Evolutionary conservation across 2,797 vertebrate species (phyloP), one percentile per base, ranked within the genome.

Genomic region (Mus spretus): DNA sequence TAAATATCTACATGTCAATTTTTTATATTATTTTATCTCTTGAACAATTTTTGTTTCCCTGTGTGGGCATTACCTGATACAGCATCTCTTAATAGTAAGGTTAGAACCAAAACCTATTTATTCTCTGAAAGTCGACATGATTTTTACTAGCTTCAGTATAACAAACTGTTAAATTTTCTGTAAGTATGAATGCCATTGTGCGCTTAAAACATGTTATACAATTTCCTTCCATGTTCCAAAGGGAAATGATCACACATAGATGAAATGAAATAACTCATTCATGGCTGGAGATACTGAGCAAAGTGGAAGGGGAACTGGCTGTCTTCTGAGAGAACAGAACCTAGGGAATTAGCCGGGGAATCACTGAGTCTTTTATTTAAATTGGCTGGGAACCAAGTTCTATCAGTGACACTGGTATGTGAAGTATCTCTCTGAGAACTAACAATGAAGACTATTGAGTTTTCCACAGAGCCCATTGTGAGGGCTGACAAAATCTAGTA

Each of bases 261-360:
- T 85, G 37, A 92, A 75, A 75, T 92, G 44, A 96, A 95, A 94
- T 77, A 72, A 95, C 26, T 50, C 63, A 91, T 63, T 78, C 90
- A 55, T 57, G 59, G 34, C 77, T 88, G 17, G n/a, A 75, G 2
- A 7, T n/a, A 20, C 3, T 85, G 72, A 67, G 80, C 37, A 78
- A 37, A 89, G 2, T 91, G 0, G 19, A 87, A 59, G 12, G 44
- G 44, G 57, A 91, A 92, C 47, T 78, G 75, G 7, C 8, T 89
- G 37, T 89, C 31, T 89, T 89, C 8, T 81, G 24, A 22, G 37
- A 63, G 34, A 72, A 83, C 87, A 89, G 61, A 85, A 2, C 20
- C 70, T 67, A 24, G 11, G 40, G 40, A 14, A 85, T n/a, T 84
- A 80, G 6, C 15, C 17, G 31, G 53, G 17, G 26, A 53, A 72